These are phyloP conservation scores for Chaetops frenatus DNA, from an alignment of 2,113 vertebrate species.

Conservation along the genomic window DNA sequence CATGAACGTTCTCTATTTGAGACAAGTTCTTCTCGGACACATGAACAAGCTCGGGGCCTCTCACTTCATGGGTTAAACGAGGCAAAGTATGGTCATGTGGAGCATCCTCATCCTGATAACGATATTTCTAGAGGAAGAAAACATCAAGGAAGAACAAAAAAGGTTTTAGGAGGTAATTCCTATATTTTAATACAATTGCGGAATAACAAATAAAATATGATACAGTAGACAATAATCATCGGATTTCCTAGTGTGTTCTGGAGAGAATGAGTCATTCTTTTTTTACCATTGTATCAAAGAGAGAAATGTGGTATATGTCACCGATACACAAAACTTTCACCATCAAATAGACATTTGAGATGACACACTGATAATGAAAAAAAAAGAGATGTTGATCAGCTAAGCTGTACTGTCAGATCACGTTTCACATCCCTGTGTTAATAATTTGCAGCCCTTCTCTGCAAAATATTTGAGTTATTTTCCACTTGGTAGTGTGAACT, in stretches of 20 bases:
- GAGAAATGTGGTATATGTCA: background rate
- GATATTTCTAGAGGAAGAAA: slow-evolving; percentile 78
- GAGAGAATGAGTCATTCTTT: background rate
- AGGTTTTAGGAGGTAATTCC: background rate
- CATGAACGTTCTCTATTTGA: slow-evolving; percentile 96
- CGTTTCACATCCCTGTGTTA: background rate
- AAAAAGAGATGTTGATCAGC: background rate
- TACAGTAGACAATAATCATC: background rate
- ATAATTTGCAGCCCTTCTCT: background rate
- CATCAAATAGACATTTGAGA: background rate
- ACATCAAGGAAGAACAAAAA: background rate
- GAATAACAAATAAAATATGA: background rate
- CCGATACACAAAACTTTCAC: background rate
- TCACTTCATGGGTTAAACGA: slow-evolving; percentile 85
- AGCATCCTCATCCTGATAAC: slow-evolving; percentile 91
- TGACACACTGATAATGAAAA: background rate
- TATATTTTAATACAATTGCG: background rate
- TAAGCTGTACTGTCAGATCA: background rate
- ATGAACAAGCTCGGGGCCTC: slow-evolving; percentile 91
- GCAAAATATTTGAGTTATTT: background rate
- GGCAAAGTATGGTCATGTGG: slow-evolving; percentile 88
- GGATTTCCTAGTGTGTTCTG: background rate
- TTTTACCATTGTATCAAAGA: background rate
- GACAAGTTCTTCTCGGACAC: slow-evolving; percentile 96
- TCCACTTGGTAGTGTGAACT: background rate